phyloP scores from a whole-genome alignment of 2,888 invertebrate species.

The Danaus chrysippus region DNA sequence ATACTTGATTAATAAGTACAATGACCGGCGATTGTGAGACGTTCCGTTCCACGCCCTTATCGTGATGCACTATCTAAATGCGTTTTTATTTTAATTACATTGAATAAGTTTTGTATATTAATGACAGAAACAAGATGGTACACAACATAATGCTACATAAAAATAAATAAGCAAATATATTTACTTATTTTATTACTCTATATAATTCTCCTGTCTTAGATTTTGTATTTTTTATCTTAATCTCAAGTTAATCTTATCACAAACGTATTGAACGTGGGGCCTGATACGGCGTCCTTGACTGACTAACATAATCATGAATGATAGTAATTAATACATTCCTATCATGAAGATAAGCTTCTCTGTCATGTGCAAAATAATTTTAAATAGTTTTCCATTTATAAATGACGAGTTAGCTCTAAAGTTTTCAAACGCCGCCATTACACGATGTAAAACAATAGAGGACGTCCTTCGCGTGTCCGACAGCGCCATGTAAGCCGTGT shows the following conservation, averaged over 20 bases:
- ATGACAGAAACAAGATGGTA: not conserved
- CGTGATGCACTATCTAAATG: not conserved
- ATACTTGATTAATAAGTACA: conserved; percentile 35
- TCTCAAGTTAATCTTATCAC: not conserved
- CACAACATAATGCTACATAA: too few species aligned
- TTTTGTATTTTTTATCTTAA: not conserved
- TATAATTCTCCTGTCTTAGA: too few species aligned
- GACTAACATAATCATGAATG: conserved; percentile 1
- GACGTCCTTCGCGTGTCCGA: conserved; percentile 4
- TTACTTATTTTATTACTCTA: too few species aligned
- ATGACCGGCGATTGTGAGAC: conserved; percentile 23
- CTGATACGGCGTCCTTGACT: not conserved
- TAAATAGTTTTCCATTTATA: too few species aligned
- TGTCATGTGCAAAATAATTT: too few species aligned
- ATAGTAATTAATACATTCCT: not conserved
- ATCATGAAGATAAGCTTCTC: too few species aligned
- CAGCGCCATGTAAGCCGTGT: not conserved
- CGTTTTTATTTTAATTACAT: not conserved
- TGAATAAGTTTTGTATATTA: not conserved
- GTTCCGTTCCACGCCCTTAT: conserved; percentile 1
- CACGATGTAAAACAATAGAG: not conserved
- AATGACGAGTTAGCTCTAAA: not conserved
- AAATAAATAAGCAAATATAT: too few species aligned
- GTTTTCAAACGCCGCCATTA: too few species aligned
- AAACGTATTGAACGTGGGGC: not conserved